Percentiles rank a stretch among this genome's conserved stretches.
These are phyloP conservation scores for Lampropteryx suffumata DNA, from an alignment of 2,888 invertebrate species.

Conservation along the genomic window DNA sequence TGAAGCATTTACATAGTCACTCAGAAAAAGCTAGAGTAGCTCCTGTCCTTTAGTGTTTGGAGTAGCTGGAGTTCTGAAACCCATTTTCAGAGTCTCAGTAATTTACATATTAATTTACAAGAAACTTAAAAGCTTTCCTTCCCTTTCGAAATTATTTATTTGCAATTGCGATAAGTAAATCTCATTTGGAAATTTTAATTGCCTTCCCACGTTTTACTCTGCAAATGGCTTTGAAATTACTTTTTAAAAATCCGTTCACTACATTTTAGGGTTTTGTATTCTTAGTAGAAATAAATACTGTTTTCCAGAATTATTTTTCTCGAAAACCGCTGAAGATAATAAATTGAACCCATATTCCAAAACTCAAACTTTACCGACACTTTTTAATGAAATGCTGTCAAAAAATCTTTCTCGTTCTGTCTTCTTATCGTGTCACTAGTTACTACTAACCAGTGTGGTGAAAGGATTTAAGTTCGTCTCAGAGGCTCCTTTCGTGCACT, in stretches of 20 bases:
- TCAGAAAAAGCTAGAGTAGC: constrained; percentile 11
- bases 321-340: too few species aligned
- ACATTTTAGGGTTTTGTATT: constrained; percentile 11
- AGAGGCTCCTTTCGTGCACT: too few species aligned
- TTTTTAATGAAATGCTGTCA: too few species aligned
- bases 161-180: constrained; percentile 40
- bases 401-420: too few species aligned
- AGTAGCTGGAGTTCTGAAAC: constrained; percentile 23
- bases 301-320: too few species aligned
- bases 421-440: too few species aligned
- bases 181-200: constrained; percentile 42
- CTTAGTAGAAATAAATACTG: too few species aligned
- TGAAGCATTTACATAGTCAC: constrained; percentile 8
- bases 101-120: constrained; percentile 40
- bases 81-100: constrained; percentile 28
- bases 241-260: constrained; percentile 22
- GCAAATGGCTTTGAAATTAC: constrained; percentile 31
- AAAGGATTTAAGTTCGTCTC: too few species aligned
- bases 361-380: too few species aligned
- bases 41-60: constrained; percentile 12
- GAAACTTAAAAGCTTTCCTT: constrained; percentile 37
- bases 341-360: too few species aligned
- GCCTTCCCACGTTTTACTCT: constrained; percentile 31
- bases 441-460: too few species aligned
- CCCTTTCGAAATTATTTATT: constrained; percentile 40